Evolutionary conservation across 2,888 invertebrate species (phyloP).

Genomic region (Geotrupes spiniger): DNA sequence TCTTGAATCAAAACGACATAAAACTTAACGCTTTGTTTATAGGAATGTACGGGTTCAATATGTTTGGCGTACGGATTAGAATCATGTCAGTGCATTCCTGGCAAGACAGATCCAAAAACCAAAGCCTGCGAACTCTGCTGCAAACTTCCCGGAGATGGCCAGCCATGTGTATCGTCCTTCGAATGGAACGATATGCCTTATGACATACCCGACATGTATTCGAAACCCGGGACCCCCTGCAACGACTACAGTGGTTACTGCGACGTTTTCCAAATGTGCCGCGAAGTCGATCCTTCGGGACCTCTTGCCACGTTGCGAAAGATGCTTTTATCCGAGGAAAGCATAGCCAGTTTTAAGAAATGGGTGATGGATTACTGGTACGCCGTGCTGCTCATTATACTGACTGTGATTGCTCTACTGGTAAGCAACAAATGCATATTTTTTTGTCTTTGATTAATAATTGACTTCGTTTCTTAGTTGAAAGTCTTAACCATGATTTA

Average conservation of each 20-base stretch:
- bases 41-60: constrained; percentile 97
- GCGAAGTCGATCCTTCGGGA: constrained; percentile 91
- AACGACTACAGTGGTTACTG: constrained; percentile 89
- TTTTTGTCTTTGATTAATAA: constrained; percentile 7
- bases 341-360: constrained; percentile 81
- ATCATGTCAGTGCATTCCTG: constrained; percentile 89
- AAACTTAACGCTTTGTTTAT: constrained; percentile 31
- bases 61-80: constrained; percentile 94
- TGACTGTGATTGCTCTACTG: constrained; percentile 73
- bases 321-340: constrained; percentile 83
- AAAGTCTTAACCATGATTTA: constrained; percentile 24
- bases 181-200: constrained; percentile 86
- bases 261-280: constrained; percentile 72
- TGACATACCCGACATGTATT: constrained; percentile 90
- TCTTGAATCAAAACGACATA: background rate
- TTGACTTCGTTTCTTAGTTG: constrained; percentile 21
- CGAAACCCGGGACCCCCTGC: constrained; percentile 91
- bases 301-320: constrained; percentile 86
- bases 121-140: constrained; percentile 94
- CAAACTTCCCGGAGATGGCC: constrained; percentile 77
- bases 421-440: constrained; percentile 65
- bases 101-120: constrained; percentile 73
- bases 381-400: constrained; percentile 73
- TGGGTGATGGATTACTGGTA: constrained; percentile 93
- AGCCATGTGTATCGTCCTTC: constrained; percentile 83